Evolutionary conservation across 2,797 vertebrate genomes (phyloP).

Genomic region (Pipistrellus pygmaeus): DNA sequence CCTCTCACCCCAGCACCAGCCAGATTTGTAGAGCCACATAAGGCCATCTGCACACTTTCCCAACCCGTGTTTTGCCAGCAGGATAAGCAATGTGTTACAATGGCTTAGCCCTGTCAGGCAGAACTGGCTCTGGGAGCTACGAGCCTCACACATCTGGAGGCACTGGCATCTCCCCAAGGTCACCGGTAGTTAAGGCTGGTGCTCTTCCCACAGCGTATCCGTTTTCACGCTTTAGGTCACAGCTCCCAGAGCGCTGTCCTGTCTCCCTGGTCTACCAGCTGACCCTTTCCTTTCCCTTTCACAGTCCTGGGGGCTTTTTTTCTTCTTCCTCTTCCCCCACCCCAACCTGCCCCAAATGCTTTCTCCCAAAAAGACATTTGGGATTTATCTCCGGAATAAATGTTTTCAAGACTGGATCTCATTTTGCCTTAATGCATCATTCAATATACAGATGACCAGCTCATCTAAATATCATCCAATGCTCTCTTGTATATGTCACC

Average conservation of each 20-base stretch:
- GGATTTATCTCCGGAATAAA: not conserved
- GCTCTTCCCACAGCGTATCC: not conserved
- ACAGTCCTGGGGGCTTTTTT: not conserved
- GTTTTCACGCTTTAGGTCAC: not conserved
- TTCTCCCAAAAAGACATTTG: not conserved
- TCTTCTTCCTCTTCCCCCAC: not conserved
- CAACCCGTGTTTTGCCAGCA: not conserved
- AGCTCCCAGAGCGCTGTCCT: not conserved
- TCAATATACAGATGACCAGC: not conserved
- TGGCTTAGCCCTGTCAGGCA: constrained; percentile 29
- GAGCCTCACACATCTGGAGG: not conserved
- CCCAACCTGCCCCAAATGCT: not conserved
- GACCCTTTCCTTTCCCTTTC: not conserved
- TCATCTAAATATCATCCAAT: not conserved
- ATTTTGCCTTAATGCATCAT: not conserved
- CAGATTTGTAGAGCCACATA: not conserved
- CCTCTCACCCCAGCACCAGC: not conserved
- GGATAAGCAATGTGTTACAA: constrained; percentile 31
- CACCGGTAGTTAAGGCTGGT: not conserved
- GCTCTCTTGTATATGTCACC: not conserved
- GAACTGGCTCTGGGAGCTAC: not conserved
- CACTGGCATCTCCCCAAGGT: not conserved
- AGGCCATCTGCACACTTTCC: constrained; percentile 4
- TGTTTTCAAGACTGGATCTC: not conserved
- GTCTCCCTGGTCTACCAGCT: too few species aligned